Evolutionary conservation across 2,113 vertebrate genomes (phyloP), one percentile per base, ranked within the genome.

Genomic region (Ptychochromis oligacanthus): DNA sequence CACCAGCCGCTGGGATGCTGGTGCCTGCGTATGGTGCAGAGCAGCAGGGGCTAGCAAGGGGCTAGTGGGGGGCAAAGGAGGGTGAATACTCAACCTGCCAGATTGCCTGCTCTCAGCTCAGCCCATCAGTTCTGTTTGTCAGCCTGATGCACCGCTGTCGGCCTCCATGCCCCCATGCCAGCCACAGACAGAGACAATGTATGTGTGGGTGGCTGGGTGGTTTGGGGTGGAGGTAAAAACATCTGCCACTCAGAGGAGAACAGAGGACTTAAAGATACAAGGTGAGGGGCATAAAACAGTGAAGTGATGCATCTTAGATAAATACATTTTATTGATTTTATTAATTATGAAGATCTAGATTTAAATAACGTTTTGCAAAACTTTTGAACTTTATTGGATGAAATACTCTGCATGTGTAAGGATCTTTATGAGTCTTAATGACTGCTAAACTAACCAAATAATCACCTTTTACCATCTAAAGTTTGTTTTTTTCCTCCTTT

Each of bases 51-150:
- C 96, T 96, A 96, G 95, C 95, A 96, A 96, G 88, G 90, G 88
- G 86, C 87, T 83, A 80, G 92, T 65, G 91, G 88, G 93, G 93
- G 90, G 86, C 88, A 89, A 91, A 90, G 86, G 90, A 93, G 90
- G 92, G 89, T 57, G 92, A 97, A 96, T 96, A 93, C 95, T 96
- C 94, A 95, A 95, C 96, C 96, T 96, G 96, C 96, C 96, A 96
- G 92, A 82, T 90, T 90, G 88, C 88, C 87, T 70, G 76, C 82
- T 91, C 92, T 94, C 96, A 94, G 95, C 95, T 92, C 93, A 95
- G 94, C 95, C 96, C 96, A 97, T 98, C 97, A 97, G 96, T 97
- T 94, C 96, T 93, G 95, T 95, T 95, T 96, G 96, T 97, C 97
- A 97, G 94, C 95, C 93, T 93, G 93, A 91, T 92, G 94, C 90